Evolutionary conservation across 1,140 invertebrate species (phyloP), one percentile per base, ranked within the genome.

Genomic region (Chironomus striatipennis): DNA sequence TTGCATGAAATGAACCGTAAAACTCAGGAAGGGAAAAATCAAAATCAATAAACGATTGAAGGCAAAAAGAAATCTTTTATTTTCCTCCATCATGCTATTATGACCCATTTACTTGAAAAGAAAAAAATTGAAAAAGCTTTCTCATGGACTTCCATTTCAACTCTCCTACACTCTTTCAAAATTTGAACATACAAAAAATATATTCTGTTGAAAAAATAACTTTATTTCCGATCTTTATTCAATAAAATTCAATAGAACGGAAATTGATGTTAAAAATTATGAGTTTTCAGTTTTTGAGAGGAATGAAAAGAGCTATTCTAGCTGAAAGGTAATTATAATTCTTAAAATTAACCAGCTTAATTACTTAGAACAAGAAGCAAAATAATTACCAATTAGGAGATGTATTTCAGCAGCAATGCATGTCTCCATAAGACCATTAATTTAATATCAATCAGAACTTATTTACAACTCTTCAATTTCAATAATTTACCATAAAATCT

Each of bases 1-100:
- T 70, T 70, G n/a, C 17, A 70, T 70, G 17, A 70, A 70, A 70
- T 70, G 65, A 70, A 70, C 65, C 65, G 65, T 70, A 70, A 21
- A 18, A 70, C n/a, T 57, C 47, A 57, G 47, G 12, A 57, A 57
- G n/a, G 47, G 47, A 70, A 21, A 70, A 70, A 70, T 70, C 65
- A 70, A 70, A 70, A 70, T 70, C 65, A 70, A 70, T 70, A 70
- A 70, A 17, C 20, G 65, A 70, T 20, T 21, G 18, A 70, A 70
- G 47, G 47, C 47, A 57, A 57, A 5, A 57, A 34, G n/a, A 34
- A 34, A 34, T 34, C 24, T 34, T 34, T 34, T 34, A 34, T 34
- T 34, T 34, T 34, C 5, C 24, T 34, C 24, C 47, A 57, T 57
- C 8, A 21, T 70, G 65, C 18, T 17, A 70, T 70, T 70, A 17